Evolutionary conservation across 2,888 invertebrate species (phyloP), one percentile per base, ranked within the genome.

Genomic region (Salticus scenicus): DNA sequence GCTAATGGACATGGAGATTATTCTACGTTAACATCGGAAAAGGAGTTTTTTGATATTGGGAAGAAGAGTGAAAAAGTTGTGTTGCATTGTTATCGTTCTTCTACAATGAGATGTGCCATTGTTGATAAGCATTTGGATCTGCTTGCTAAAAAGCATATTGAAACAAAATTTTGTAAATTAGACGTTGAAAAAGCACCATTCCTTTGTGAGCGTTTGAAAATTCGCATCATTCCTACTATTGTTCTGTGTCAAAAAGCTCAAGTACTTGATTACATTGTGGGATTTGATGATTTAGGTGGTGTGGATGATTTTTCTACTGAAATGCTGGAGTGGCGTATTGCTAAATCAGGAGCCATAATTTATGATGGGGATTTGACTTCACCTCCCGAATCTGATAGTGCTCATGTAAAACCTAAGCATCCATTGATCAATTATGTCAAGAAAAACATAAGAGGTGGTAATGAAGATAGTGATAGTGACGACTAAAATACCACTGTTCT

Each of bases 171-270:
- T 90, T 93, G 94, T 88, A 95, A 95, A 91, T 92, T 97, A 69
- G 95, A 98, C 91, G 98, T 96, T 0, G 98, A 98, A 90, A 94
- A 96, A 89, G 95, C 96, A 69, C 97, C 97, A 0, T 99, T 99
- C 92, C 92, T 99, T 1, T 95, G 95, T 10, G 95, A 94, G 88
- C 94, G 97, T 0, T 93, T 99, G 76, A 95, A 95, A 90, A 96
- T 99, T 89, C 95, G 95, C 91, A 94, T 97, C 31, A 94, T 99
- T 89, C 99, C 99, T 0, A 97, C 98, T 0, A 94, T 99, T 28
- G 95, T 95, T 0, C 92, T 98, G 64, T 94, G 97, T 69, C 94
- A 95, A 90, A 95, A 96, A 88, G 95, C 95, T 89, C 96, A 97
- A 91, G 96, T 97, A 17, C 95, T 95, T 89, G 98, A 98, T 92